Conservation (phyloP, 2,797 vertebrate species). For the Gymnopithys bicolor region DNA sequence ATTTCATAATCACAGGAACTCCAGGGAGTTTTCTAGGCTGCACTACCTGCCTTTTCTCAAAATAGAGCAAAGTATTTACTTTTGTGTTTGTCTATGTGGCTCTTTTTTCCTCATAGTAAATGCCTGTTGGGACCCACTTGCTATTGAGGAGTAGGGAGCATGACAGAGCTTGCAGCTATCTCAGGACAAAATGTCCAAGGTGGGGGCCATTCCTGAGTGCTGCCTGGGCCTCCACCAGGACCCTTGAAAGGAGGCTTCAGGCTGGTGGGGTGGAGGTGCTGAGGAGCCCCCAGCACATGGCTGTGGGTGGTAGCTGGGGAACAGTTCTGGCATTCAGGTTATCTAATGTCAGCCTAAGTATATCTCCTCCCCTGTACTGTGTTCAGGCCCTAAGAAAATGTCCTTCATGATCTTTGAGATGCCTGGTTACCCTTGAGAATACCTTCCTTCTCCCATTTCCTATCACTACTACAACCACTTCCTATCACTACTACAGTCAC, state of each 20-base stretch:
- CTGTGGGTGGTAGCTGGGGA: not conserved
- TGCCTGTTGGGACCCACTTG: not conserved
- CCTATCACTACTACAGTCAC: not conserved
- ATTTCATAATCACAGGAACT: not conserved
- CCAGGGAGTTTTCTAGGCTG: not conserved
- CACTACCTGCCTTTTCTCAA: not conserved
- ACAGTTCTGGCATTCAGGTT: not conserved
- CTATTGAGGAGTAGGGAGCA: not conserved
- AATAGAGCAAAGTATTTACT: not conserved
- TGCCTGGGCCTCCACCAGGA: not conserved
- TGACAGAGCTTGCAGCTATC: not conserved
- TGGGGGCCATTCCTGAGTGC: no score
- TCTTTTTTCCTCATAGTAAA: slow-evolving; percentile 15
- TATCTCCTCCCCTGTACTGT: not conserved
- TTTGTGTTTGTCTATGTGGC: not conserved
- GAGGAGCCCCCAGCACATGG: not conserved
- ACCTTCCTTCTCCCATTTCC: not conserved
- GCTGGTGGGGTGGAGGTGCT: not conserved
- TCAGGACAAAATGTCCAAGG: not conserved
- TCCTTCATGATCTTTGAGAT: not conserved
- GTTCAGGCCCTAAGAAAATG: not conserved
- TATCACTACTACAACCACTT: not conserved
- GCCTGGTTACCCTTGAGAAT: not conserved
- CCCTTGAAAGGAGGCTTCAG: not conserved
- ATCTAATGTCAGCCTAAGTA: not conserved